Percentiles rank a stretch among this genome's conserved stretches.
These are phyloP conservation scores for Meandrusa payeni DNA, from an alignment of 2,888 invertebrate genomes.

Conservation along the genomic window DNA sequence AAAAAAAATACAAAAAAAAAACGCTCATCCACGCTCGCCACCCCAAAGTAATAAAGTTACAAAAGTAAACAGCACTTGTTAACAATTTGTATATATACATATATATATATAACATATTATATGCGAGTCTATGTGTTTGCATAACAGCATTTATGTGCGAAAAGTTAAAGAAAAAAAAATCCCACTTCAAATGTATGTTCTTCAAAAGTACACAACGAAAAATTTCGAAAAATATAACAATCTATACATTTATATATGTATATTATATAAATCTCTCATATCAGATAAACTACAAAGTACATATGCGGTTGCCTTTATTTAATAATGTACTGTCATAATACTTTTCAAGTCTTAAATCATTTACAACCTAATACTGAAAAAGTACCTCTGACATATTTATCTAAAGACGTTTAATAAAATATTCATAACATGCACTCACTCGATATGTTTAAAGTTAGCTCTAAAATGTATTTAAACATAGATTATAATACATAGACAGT, in stretches of 20 bases:
- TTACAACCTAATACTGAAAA: slow-evolving; percentile 75
- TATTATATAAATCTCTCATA: slow-evolving; percentile 10
- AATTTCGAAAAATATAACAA: slow-evolving; percentile 60
- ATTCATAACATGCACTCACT: slow-evolving; percentile 54
- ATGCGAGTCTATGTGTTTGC: slow-evolving; percentile 43
- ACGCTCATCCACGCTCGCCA: slow-evolving; percentile 61
- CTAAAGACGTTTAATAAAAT: slow-evolving; percentile 37
- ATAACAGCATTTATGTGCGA: slow-evolving; percentile 39
- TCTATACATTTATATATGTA: no score
- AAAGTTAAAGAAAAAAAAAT: slow-evolving; percentile 15
- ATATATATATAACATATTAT: slow-evolving; percentile 33
- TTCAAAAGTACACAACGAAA: slow-evolving; percentile 39
- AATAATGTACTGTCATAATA: slow-evolving; percentile 34
- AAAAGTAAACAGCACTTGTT: slow-evolving; percentile 60
- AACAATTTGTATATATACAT: slow-evolving; percentile 59
- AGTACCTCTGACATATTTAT: slow-evolving; percentile 55
- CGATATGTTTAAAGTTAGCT: slow-evolving; percentile 55
- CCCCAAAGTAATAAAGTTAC: slow-evolving; percentile 57
- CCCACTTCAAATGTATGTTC: slow-evolving; percentile 10
- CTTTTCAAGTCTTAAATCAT: slow-evolving; percentile 66
- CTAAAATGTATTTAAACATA: slow-evolving; percentile 21
- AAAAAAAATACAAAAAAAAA: slow-evolving; percentile 63
- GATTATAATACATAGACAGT: no score
- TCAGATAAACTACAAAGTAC: background rate
- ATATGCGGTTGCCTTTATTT: slow-evolving; percentile 1